These are phyloP conservation scores for Canis aureus DNA, from an alignment of 2,113 vertebrate species.

Conservation along the genomic window DNA sequence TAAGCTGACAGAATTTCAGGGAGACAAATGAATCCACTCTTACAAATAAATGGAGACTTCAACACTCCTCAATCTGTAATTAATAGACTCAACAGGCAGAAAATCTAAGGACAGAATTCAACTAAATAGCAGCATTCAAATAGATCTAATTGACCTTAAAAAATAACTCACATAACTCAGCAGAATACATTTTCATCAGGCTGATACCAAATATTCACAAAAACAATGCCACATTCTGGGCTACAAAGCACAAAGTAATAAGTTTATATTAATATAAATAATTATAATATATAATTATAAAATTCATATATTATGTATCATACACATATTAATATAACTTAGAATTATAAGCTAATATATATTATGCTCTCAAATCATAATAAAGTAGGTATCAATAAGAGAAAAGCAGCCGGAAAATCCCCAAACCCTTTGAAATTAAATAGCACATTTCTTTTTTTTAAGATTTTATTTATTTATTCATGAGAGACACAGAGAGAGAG, in stretches of 20 bases:
- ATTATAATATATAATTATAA: neutral
- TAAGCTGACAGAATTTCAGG: neutral
- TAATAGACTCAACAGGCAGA: neutral
- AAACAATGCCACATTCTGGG: neutral
- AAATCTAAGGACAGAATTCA: neutral
- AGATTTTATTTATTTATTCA: too few species aligned
- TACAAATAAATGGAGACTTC: neutral
- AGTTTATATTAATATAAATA: neutral
- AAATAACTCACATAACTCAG: neutral
- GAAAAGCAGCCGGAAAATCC: neutral
- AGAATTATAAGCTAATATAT: neutral
- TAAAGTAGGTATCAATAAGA: neutral
- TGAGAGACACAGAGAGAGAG: too few species aligned
- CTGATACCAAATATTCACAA: neutral
- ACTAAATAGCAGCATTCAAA: neutral
- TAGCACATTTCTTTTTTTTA: neutral
- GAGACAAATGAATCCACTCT: neutral
- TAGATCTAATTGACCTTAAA: neutral
- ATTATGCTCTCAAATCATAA: neutral
- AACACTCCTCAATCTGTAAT: neutral
- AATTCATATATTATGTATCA: neutral
- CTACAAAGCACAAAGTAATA: neutral
- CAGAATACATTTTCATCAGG: neutral
- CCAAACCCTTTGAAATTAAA: neutral
- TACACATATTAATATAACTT: neutral